Conservation (phyloP, 37 sponge, comb jelly and placozoan species). For the Cladorhizidae sp. region DNA sequence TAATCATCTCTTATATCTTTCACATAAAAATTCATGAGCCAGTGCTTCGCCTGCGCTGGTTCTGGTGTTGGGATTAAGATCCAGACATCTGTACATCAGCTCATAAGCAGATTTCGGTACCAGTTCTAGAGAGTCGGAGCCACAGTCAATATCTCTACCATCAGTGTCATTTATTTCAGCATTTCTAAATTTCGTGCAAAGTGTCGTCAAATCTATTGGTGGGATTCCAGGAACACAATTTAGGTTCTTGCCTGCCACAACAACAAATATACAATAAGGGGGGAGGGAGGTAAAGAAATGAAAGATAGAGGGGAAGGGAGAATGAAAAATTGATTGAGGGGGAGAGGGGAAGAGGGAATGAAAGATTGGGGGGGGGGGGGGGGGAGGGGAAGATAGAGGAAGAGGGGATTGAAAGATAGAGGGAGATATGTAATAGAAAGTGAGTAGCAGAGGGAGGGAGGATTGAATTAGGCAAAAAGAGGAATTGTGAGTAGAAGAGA, state of each 20-base stretch:
- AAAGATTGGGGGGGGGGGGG: no score
- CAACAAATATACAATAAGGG: not conserved
- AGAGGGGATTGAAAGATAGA: no score
- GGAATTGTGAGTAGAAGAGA: no score
- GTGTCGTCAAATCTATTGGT: conserved; percentile 45
- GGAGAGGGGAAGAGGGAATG: not conserved
- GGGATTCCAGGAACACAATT: conserved; percentile 50
- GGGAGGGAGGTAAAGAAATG: no score
- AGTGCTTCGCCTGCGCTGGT: conserved; percentile 81
- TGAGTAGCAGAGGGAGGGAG: not conserved
- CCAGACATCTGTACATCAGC: conserved; percentile 74
- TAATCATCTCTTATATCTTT: not conserved
- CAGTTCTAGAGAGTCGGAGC: conserved; percentile 15
- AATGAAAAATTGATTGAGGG: no score
- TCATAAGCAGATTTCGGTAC: conserved; percentile 81
- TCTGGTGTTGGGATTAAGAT: conserved; percentile 70
- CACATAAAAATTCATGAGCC: conserved; percentile 60
- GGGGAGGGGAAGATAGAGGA: no score
- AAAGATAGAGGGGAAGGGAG: not conserved
- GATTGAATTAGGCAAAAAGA: no score
- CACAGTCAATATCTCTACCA: not conserved
- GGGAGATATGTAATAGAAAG: no score
- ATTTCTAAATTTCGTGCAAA: conserved; percentile 59
- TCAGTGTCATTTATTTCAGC: not conserved
- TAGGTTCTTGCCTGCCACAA: conserved; percentile 70